Evolutionary conservation across 1,140 invertebrate species (phyloP).

Genomic region (Phortica variegata): DNA sequence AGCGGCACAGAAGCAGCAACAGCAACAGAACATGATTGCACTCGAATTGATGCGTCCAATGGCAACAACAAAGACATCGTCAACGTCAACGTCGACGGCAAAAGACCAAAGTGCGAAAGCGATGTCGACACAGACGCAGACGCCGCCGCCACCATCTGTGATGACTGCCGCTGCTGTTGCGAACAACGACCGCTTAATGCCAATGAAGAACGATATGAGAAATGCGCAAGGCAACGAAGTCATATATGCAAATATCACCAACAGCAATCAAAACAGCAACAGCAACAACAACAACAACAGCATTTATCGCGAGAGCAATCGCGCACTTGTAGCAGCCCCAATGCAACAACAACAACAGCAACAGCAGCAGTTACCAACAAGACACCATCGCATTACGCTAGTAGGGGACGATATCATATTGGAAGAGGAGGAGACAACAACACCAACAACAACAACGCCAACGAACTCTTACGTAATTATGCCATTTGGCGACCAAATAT

Average conservation of each 20-base stretch:
- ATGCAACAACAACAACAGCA: constrained; percentile 22
- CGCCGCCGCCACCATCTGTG: constrained; percentile 23
- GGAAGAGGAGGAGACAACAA: constrained; percentile 46
- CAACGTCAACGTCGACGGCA: constrained; percentile 5
- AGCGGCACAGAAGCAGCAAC: neutral
- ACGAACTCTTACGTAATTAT: constrained; percentile 21
- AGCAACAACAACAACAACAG: neutral
- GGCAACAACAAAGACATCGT: constrained; percentile 34
- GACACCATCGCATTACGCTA: constrained; percentile 36
- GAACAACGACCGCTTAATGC: constrained; percentile 19
- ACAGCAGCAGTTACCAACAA: constrained; percentile 15
- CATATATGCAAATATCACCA: constrained; percentile 45
- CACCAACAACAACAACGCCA: constrained; percentile 10
- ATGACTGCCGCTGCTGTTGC: constrained; percentile 9
- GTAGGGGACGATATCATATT: constrained; percentile 52
- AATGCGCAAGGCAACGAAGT: too few species aligned
- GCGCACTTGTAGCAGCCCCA: constrained; percentile 2
- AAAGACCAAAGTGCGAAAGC: too few species aligned
- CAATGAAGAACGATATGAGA: constrained; percentile 41
- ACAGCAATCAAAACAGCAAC: constrained; percentile 23
- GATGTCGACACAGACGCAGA: too few species aligned
- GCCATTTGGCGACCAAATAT: too few species aligned
- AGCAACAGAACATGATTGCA: constrained; percentile 9
- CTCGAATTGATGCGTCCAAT: constrained; percentile 26
- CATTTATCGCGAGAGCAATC: neutral